Conservation (phyloP, 2,888 invertebrate genomes). For the Parnassius apollo region DNA sequence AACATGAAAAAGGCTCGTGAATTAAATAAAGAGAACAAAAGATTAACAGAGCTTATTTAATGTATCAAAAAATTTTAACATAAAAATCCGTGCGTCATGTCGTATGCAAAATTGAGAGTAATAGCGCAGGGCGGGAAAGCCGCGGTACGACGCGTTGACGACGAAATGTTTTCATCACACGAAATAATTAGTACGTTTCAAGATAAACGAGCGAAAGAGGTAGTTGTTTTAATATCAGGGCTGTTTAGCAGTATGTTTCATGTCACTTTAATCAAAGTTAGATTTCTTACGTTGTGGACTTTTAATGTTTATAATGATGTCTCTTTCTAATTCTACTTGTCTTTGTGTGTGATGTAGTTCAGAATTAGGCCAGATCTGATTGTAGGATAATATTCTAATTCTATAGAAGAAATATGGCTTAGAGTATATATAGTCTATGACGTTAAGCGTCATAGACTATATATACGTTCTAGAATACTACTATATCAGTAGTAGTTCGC, state of each 20-base stretch:
- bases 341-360: no score
- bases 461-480: no score
- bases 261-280: background rate
- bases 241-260: slow-evolving; percentile 29
- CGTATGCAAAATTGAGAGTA: slow-evolving; percentile 27
- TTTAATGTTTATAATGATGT: no score
- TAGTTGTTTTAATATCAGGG: slow-evolving; percentile 40
- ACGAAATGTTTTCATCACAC: slow-evolving; percentile 48
- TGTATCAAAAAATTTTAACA: slow-evolving; percentile 19
- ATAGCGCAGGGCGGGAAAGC: slow-evolving; percentile 34
- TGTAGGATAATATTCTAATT: no score
- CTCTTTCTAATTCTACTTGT: no score
- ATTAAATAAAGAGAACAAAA: slow-evolving; percentile 9
- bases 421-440: no score
- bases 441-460: no score
- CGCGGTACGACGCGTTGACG: slow-evolving; percentile 40
- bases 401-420: no score
- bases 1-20: no score
- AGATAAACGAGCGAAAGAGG: slow-evolving; percentile 43
- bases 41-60: slow-evolving; percentile 16
- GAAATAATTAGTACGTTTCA: slow-evolving; percentile 52
- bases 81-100: slow-evolving; percentile 25
- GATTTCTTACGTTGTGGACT: no score
- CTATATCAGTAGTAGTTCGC: no score
- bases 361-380: no score